Conservation (phyloP, 2,797 vertebrate species). For the Poecile montanus region DNA sequence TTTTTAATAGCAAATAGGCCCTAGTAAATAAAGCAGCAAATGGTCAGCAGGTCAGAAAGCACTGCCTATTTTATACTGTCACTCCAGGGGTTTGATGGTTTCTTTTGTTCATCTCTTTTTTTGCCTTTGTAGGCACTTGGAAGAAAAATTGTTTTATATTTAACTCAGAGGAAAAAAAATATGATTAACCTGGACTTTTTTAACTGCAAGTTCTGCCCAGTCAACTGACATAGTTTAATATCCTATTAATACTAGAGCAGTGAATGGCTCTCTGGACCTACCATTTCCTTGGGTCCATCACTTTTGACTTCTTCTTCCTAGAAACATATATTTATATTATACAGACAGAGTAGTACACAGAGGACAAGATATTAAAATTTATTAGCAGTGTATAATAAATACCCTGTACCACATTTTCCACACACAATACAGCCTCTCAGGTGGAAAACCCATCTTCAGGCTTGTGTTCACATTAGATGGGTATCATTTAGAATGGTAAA, state of each 20-base stretch:
- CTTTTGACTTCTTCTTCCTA: not conserved
- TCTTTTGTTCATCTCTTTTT: not conserved
- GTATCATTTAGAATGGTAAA: not conserved
- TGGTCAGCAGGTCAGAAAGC: not conserved
- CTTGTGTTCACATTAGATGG: not conserved
- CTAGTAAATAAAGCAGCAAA: not conserved
- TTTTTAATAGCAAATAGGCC: not conserved
- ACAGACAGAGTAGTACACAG: not conserved
- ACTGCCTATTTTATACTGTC: not conserved
- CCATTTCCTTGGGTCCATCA: not conserved
- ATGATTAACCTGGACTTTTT: not conserved
- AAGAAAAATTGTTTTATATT: not conserved
- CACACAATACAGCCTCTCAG: not conserved
- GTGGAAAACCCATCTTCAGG: not conserved
- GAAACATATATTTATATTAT: not conserved
- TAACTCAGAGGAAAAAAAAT: not conserved
- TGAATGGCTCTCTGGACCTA: not conserved
- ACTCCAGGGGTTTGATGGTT: rapidly evolving
- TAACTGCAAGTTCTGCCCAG: not conserved
- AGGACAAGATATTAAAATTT: not conserved
- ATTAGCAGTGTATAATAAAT: not conserved
- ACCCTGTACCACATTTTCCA: not conserved
- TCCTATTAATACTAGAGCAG: not conserved
- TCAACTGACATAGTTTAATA: not conserved
- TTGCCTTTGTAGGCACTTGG: not conserved